A percentile compares a stretch with the other conserved stretches of the same genome.
Conservation (phyloP, 1,140 invertebrate genomes). For the Drosophila obscura region DNA sequence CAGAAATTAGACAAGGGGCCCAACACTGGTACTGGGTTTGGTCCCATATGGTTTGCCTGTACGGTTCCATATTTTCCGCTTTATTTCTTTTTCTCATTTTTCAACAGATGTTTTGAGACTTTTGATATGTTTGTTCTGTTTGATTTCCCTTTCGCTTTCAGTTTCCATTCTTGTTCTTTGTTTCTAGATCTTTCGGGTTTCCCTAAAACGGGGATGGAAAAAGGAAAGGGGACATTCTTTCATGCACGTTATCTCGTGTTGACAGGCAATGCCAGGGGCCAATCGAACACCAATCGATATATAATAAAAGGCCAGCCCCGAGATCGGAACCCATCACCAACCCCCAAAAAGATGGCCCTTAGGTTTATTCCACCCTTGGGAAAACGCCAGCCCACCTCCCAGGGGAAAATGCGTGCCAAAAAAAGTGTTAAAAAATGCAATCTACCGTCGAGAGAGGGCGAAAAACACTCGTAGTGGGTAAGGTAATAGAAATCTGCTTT, state of each 20-base stretch:
- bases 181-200: neutral
- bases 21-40: neutral
- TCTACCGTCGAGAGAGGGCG: neutral
- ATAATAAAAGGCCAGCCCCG: conserved; percentile 58
- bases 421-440: conserved; percentile 55
- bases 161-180: neutral
- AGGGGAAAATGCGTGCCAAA: conserved; percentile 35
- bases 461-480: neutral
- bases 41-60: conserved; percentile 56
- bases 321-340: neutral
- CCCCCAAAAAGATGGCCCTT: neutral
- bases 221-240: neutral
- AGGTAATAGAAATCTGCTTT: conserved; percentile 32
- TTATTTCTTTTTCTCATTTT: conserved; percentile 30
- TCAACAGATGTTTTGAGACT: conserved; percentile 46
- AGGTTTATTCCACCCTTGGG: conserved; percentile 45
- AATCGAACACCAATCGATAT: conserved; percentile 78
- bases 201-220: neutral
- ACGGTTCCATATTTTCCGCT: conserved; percentile 20
- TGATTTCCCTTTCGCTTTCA: conserved; percentile 2
- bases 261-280: conserved; percentile 64
- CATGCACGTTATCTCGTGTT: conserved; percentile 17
- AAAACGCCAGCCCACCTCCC: conserved; percentile 15
- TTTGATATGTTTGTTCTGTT: conserved; percentile 42
- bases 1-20: conserved; percentile 9